These are phyloP conservation scores for Polypterus senegalus DNA, from an alignment of 2,113 vertebrate genomes.

Conservation along the genomic window DNA sequence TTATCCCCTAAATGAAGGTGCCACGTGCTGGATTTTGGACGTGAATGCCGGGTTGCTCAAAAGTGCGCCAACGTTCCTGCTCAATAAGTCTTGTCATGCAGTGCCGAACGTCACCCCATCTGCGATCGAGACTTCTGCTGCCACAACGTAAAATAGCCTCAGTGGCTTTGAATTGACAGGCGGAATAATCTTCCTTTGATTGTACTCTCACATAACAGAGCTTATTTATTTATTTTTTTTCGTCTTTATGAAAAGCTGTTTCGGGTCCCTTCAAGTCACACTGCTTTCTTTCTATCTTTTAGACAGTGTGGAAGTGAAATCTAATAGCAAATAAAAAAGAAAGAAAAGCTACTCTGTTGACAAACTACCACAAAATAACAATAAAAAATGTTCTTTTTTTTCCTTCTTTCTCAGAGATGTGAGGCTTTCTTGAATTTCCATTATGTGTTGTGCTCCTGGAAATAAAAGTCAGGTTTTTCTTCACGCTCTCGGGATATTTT, in stretches of 20 bases:
- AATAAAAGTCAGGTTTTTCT: too few relatives aligned
- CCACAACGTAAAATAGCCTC: slow-evolving; percentile 9
- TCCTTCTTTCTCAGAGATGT: too few relatives aligned
- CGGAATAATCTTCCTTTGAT: slow-evolving; percentile 27
- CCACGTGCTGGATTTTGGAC: too few relatives aligned
- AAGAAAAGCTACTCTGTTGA: slow-evolving; percentile 2
- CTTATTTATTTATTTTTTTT: not conserved
- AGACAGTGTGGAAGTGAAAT: not conserved
- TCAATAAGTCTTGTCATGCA: slow-evolving; percentile 12
- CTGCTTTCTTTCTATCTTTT: slow-evolving; percentile 4
- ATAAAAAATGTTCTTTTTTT: not conserved
- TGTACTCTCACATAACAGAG: slow-evolving; percentile 19
- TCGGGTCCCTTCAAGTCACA: not conserved
- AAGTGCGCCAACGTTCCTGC: too few relatives aligned
- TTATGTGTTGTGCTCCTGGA: too few relatives aligned
- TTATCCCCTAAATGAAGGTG: too few relatives aligned
- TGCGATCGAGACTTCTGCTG: slow-evolving; percentile 6
- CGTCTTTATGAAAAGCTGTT: not conserved
- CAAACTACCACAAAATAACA: not conserved
- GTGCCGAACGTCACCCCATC: slow-evolving; percentile 1
- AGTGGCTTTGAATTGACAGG: slow-evolving; percentile 15
- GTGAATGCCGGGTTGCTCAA: too few relatives aligned
- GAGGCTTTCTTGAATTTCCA: too few relatives aligned
- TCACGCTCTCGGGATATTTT: too few relatives aligned
- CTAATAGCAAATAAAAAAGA: not conserved